Conservation (phyloP, 1,140 invertebrate species). For the Halesus radiatus region DNA sequence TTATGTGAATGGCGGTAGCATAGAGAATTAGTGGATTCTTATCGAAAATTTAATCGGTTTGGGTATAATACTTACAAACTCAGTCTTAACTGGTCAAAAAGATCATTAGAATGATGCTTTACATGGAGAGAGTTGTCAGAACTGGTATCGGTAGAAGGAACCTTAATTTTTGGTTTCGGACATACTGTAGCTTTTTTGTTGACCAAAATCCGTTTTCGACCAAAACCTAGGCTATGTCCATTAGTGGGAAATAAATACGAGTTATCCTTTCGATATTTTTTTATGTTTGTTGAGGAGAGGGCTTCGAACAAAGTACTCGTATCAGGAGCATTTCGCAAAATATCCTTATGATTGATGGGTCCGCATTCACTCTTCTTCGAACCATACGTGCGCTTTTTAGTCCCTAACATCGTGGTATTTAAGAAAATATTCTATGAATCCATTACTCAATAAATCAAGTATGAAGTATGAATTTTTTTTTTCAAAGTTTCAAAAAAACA, state of each 20-base stretch:
- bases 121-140: slow-evolving; percentile 42
- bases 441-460: no score
- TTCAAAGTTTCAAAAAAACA: slow-evolving; percentile 10
- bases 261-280: slow-evolving; percentile 39
- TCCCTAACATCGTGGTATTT: slow-evolving; percentile 12
- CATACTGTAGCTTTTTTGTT: background rate
- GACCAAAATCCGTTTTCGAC: background rate
- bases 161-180: background rate
- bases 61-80: slow-evolving; percentile 11
- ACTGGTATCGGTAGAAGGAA: slow-evolving; percentile 9
- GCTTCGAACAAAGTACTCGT: slow-evolving; percentile 40
- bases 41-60: no score
- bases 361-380: slow-evolving; percentile 35
- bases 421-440: no score
- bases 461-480: background rate
- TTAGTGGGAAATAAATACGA: background rate
- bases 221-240: background rate
- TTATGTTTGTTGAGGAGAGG: slow-evolving; percentile 26
- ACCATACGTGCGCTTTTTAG: slow-evolving; percentile 36
- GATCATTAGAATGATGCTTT: slow-evolving; percentile 35
- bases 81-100: slow-evolving; percentile 35
- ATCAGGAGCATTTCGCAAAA: slow-evolving; percentile 34
- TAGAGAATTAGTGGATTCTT: no score
- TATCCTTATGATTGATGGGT: slow-evolving; percentile 37
- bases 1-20: no score